Percentiles rank a stretch among this genome's conserved stretches.
Conservation (phyloP, 1,140 invertebrate species). For the roundworm (Caenorhabditis elegans) region WBcel235 BX284604.4:9447001-9447500, state of each 20-base stretch:
- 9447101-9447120: no score
- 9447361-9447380: neutral
- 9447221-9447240: neutral
- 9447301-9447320: neutral
- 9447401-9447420: neutral
- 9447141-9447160: neutral
- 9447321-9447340: conserved; percentile 12
- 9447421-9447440: no score
- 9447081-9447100: neutral
- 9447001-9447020: neutral
- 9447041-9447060: neutral
- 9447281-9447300: neutral
- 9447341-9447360: neutral
- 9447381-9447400: neutral
- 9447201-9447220: neutral
- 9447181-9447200: neutral
- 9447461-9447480: no score
- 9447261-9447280: no score
- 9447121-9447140: no score
- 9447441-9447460: neutral
- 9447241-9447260: neutral
- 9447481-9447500: neutral
- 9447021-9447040: neutral
- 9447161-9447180: neutral
- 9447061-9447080: neutral